Evolutionary conservation across 1,140 invertebrate genomes (phyloP).

Genomic region (Charaxes varanes): DNA sequence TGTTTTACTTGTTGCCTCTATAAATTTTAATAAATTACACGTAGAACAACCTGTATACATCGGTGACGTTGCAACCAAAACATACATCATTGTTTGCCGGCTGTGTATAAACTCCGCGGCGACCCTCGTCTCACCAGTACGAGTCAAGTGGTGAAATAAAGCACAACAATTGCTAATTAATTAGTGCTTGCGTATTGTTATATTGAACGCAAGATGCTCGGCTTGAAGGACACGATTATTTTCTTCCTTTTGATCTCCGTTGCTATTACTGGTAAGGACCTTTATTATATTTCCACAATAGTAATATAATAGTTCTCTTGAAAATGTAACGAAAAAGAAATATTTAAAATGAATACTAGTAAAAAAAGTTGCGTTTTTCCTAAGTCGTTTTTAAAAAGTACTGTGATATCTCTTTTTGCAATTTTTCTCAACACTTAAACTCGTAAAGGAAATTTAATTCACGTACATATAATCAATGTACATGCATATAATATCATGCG

Average conservation of each 20-base stretch:
- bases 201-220: constrained; percentile 19
- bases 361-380: too few relatives aligned
- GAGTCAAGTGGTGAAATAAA: constrained; percentile 3
- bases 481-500: too few relatives aligned
- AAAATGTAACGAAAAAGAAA: too few relatives aligned
- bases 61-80: constrained; percentile 29
- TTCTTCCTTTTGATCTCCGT: constrained; percentile 35
- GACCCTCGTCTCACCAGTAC: constrained; percentile 18
- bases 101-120: constrained; percentile 37
- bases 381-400: too few relatives aligned
- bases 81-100: constrained; percentile 31
- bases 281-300: not conserved
- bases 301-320: too few relatives aligned
- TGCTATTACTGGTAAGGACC: constrained; percentile 33
- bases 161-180: not conserved
- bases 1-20: too few relatives aligned
- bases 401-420: too few relatives aligned
- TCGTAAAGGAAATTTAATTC: too few relatives aligned
- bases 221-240: constrained; percentile 30
- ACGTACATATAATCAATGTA: too few relatives aligned
- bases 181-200: not conserved
- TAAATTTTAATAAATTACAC: too few relatives aligned
- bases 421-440: too few relatives aligned
- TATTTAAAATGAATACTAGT: too few relatives aligned
- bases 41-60: constrained; percentile 23